Evolutionary conservation across 1,140 invertebrate species (phyloP).

Genomic region (Dendroctonus ponderosae): DNA sequence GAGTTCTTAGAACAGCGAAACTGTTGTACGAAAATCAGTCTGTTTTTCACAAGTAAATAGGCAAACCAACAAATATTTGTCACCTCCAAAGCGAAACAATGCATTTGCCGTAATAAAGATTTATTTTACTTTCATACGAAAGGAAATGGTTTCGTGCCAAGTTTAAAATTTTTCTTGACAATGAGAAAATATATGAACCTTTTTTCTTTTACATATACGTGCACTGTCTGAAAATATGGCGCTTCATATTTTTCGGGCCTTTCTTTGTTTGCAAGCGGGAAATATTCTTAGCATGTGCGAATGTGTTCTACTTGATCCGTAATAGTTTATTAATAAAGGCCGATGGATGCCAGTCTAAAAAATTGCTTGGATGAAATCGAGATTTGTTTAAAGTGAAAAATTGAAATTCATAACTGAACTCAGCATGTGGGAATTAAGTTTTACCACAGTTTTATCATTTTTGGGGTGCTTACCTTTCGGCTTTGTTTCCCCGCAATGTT

Average conservation of each 20-base stretch:
- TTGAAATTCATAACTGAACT: no score
- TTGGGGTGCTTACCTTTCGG: no score
- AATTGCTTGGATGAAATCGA: no score
- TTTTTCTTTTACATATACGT: constrained; percentile 33
- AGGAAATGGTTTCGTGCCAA: constrained; percentile 39
- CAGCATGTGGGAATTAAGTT: no score
- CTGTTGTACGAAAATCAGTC: no score
- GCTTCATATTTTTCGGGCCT: constrained; percentile 31
- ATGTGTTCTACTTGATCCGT: background rate
- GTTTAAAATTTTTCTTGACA: constrained; percentile 42
- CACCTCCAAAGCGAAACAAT: constrained; percentile 29
- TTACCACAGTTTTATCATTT: no score
- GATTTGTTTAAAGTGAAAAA: no score
- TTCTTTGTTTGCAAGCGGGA: constrained; percentile 2
- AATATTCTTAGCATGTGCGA: constrained; percentile 5
- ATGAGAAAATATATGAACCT: constrained; percentile 42
- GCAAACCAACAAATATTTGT: constrained; percentile 20
- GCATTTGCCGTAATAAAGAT: constrained; percentile 35
- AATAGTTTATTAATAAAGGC: no score
- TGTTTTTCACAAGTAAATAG: background rate
- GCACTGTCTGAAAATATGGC: constrained; percentile 31
- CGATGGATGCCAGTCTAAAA: no score
- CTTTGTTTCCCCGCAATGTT: no score
- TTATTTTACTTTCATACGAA: constrained; percentile 40
- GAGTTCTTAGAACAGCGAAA: no score